Base-by-base conservation (phyloP, 2,888 invertebrate species). In the Synanthedon tipuliformis region DNA sequence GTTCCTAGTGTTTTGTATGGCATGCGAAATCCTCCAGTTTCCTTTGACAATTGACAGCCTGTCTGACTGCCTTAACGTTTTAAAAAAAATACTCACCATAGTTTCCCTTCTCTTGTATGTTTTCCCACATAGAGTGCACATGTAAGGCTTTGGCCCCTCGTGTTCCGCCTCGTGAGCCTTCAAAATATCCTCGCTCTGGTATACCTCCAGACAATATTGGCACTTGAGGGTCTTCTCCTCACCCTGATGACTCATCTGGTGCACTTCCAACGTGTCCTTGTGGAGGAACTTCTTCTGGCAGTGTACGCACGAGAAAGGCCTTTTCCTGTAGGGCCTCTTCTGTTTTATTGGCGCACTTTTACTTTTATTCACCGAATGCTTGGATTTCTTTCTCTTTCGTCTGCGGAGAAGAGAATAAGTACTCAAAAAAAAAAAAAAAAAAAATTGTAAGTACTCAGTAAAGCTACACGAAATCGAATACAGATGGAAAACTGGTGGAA, bases 201-300 rank as follows among this genome's bases (percentile, higher is more conserved):
- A 57, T 34, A 68, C 69, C n/a, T 57, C 61, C 3, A 85, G 61
- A 56, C 86, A 86, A 68, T 57, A 86, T 45, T 66, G 62, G 50
- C 86, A 86, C 49, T 68, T 70, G 15, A 71, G 59, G 7, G 71
- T 63, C 0, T 71, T 55, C 0, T 62, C 60, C 7, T 78, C 75
- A n/a, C 78, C 82, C 5, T 71, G 71, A 61, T 85, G 86, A 0
- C 65, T 62, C 57, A 74, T 74, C 48, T 65, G 69, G 61, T 85
- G 85, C 0, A 83, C 75, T 55, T 81, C 71, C 40, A 86, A 53
- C 1, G 83, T 86, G 50, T 79, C 78, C 3, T 73, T 51, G 52
- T 85, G 85, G 0, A 85, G 62, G 61, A 86, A 86, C 23, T 76
- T 68, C 53, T 84, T 79, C 50, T 78, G 73, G 53, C 86, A 86